A percentile compares a stretch with the other conserved stretches of the same genome.
Conservation (phyloP, 2,113 vertebrate species). For the Neodon shergylaensis region DNA sequence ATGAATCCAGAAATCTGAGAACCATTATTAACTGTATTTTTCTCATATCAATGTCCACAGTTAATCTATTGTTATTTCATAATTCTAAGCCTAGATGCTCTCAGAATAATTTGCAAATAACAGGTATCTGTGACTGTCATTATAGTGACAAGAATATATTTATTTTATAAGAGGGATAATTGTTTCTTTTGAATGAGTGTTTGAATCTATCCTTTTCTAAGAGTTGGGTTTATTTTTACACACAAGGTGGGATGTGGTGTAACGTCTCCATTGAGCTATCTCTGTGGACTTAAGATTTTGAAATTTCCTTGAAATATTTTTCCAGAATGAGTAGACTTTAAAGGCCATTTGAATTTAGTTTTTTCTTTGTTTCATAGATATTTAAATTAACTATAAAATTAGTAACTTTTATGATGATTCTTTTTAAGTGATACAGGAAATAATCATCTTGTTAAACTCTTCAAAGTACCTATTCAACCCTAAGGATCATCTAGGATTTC, state of each 20-base stretch:
- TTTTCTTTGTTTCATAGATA: conserved; percentile 41
- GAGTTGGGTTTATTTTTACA: neutral
- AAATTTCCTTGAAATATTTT: conserved; percentile 46
- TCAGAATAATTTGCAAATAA: conserved; percentile 18
- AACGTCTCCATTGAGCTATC: neutral
- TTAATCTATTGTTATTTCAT: neutral
- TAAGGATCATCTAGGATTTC: neutral
- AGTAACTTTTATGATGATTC: neutral
- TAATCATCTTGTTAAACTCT: conserved; percentile 7
- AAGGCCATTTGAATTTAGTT: neutral
- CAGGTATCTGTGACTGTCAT: neutral
- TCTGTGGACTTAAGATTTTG: conserved; percentile 20
- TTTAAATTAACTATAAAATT: conserved; percentile 44
- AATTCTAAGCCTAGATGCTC: neutral
- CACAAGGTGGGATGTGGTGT: neutral
- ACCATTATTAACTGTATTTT: neutral
- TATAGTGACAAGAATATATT: neutral
- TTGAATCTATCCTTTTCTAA: neutral
- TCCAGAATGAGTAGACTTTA: neutral
- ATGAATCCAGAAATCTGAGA: neutral
- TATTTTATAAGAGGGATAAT: neutral
- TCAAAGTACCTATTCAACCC: neutral
- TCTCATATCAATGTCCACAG: neutral
- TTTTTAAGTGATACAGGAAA: conserved; percentile 2
- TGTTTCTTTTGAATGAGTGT: neutral